Conservation (phyloP, 2,888 invertebrate species). For the Orchesella flavescens region DNA sequence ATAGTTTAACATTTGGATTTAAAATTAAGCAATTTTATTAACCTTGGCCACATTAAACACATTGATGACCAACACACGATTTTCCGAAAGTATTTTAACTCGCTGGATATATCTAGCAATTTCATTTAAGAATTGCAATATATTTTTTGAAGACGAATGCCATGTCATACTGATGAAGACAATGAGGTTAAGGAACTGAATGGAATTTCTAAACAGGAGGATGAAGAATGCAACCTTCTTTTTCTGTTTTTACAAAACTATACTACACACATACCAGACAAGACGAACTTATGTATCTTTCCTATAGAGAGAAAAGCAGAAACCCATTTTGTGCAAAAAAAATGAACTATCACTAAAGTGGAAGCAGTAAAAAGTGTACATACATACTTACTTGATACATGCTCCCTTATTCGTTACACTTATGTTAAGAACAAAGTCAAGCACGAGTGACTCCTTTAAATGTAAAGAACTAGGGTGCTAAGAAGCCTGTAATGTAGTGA, state of each 20-base stretch:
- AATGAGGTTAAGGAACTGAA: constrained; percentile 5
- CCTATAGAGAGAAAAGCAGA: neutral
- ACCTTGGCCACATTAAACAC: no score
- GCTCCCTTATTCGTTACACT: neutral
- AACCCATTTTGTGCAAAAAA: neutral
- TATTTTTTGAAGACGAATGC: neutral
- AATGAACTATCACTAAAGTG: neutral
- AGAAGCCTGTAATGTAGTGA: constrained; percentile 37
- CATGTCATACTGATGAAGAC: neutral
- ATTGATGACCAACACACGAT: no score
- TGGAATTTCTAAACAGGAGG: constrained; percentile 1
- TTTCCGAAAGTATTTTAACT: neutral
- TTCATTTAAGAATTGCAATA: no score
- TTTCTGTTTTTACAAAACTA: no score
- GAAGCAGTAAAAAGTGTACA: no score
- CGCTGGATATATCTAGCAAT: no score
- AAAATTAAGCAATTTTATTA: no score
- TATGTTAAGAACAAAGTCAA: constrained; percentile 7
- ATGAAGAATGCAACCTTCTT: no score
- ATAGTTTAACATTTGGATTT: no score
- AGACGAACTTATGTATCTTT: neutral
- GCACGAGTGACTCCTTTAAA: constrained; percentile 19
- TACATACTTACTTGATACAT: neutral
- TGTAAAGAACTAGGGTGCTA: constrained; percentile 22
- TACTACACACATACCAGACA: no score